Base-by-base conservation (phyloP, 2,888 invertebrate genomes). In the Tubulanus polymorphus region DNA sequence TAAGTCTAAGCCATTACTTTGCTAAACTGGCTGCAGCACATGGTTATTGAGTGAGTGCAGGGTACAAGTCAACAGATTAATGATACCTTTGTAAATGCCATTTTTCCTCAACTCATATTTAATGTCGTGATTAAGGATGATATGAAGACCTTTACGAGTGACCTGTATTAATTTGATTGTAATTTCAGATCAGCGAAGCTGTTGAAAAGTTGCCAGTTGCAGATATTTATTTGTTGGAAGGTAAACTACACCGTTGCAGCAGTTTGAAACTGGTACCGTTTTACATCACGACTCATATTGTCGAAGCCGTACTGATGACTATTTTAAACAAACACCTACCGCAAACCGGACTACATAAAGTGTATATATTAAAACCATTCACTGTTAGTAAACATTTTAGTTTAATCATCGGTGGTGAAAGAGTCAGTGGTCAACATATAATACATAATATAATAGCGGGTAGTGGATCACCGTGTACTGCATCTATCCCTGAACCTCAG, bases 381-480 rank as follows among this genome's bases (percentile, higher is more conserved):
- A 51, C 54, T 18, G 54, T 62, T 12, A 57, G 32, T 18, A 55
- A 56, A n/a, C 48, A 55, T 20, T 66, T 64, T 53, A 56, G 54
- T n/a, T 55, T 66, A 15, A 51, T 52, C 8, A 53, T 64, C 8
- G 66, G 66, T 15, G 63, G 66, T 5, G 66, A 66, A 52, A 51
- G 60, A 35, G 62, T 63, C 15, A 64, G 64, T 56, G 63, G 66
- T 2, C 60, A 62, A 54, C 61, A 61, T 37, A 51, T 66, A 23
- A 37, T 66, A 8, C 23, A 51, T 32, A 54, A 61, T 29, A 51
- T 57, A 1, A 51, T 63, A 10, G 37, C 49, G 26, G 30, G 52
- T 25, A 47, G 45, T 12, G 48, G 53, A 10, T 48, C 51, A 8
- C 23, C 41, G 6, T 20, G 6, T 41, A 8, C 23, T 8, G 41